phyloP scores from a whole-genome alignment of 2,888 invertebrate genomes.

The Eupithecia subfuscata region DNA sequence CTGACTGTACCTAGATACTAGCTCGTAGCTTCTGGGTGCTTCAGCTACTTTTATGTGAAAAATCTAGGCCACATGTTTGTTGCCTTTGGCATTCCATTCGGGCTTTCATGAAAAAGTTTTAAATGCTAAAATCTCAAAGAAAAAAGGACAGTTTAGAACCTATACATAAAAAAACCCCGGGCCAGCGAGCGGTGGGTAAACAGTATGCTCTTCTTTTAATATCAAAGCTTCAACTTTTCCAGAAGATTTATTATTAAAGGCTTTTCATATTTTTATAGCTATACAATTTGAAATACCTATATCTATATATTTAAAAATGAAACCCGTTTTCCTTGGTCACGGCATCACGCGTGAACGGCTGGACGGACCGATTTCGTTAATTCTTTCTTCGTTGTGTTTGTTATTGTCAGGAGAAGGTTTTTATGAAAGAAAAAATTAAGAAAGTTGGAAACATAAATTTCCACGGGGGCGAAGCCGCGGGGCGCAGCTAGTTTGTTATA shows the following conservation, averaged over 20 bases:
- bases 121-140: not conserved
- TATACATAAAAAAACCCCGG: not conserved
- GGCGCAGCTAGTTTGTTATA: too few species aligned
- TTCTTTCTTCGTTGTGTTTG: too few species aligned
- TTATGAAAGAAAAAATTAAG: too few species aligned
- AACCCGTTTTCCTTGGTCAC: too few species aligned
- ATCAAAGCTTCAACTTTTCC: not conserved
- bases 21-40: not conserved
- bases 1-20: not conserved
- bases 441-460: too few species aligned
- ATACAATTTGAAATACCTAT: too few species aligned
- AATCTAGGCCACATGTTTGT: not conserved
- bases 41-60: not conserved
- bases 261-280: too few species aligned
- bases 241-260: not conserved
- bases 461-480: too few species aligned
- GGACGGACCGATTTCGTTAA: too few species aligned
- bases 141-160: not conserved
- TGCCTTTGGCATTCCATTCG: not conserved
- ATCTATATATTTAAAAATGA: too few species aligned
- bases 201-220: not conserved
- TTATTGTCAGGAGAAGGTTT: too few species aligned
- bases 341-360: too few species aligned
- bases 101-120: not conserved
- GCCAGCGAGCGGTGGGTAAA: not conserved